Base-by-base conservation (phyloP, 2,113 vertebrate genomes). In the Pardalotus punctatus region DNA sequence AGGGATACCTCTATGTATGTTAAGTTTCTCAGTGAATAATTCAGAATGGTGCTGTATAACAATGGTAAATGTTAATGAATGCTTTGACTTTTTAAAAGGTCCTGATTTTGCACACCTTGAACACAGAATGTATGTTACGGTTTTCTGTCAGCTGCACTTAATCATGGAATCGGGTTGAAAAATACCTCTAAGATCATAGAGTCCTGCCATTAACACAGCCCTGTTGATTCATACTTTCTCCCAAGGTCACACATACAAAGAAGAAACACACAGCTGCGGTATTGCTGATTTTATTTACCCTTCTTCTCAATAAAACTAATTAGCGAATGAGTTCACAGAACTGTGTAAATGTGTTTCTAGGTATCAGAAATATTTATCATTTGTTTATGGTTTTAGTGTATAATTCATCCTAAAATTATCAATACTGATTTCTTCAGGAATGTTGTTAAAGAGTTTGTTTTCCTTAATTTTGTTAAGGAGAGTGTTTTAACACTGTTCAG, bases 81-180 rank as follows among this genome's bases (percentile, higher is more conserved):
- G 29, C 21, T 77, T 93, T 80, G 50, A 31, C 77, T 86, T 23
- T 40, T 61, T 54, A 31, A 71, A 42, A 57, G 16, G 33, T 72
- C 20, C 73, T 85, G 57, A 1, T 76, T 80, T 64, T 76, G 43
- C 21, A 40, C 50, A 45, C 38, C 80, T 86, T 53, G 48, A 88
- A 85, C 1, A 3, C 5, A 3, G 69, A 47, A 65, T 4, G 2
- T 57, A 3, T 0, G 2, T 78, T 83, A 20, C 0, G 4, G 21
- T 56, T 81, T 85, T 90, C 62, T 81, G 50, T 70, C 43, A n/a
- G 5, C 56, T 74, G 29, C 53, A 67, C 23, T 60, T 67, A 47
- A 64, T 81, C 33, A 14, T 38, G 36, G 54, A 54, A 54, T 36
- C 0, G 36, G 22, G 4, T 42, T 80, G 40, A 33, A 67, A 81